Evolutionary conservation across 2,888 invertebrate species (phyloP).

Genomic region (Pristionchus mayeri): DNA sequence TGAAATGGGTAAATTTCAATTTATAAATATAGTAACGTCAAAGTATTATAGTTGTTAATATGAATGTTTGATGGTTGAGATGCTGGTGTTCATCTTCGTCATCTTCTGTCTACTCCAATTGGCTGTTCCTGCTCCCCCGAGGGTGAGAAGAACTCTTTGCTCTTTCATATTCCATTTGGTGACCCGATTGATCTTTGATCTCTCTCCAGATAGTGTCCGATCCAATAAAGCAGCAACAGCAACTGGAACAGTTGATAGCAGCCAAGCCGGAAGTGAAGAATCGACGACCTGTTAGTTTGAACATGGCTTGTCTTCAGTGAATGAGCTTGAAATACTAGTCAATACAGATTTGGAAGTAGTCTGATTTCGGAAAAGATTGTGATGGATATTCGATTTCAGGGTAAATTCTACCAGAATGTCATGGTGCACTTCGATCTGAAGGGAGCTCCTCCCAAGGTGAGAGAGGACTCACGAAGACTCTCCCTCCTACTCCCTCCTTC

Average conservation of each 20-base stretch:
- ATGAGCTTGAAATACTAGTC: neutral
- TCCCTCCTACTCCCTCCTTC: no score
- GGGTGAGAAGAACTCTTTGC: neutral
- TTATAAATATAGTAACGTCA: neutral
- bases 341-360: neutral
- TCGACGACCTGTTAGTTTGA: slow-evolving; percentile 47
- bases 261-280: slow-evolving; percentile 35
- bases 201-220: slow-evolving; percentile 31
- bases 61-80: neutral
- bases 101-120: slow-evolving; percentile 38
- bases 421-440: slow-evolving; percentile 89
- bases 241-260: slow-evolving; percentile 29
- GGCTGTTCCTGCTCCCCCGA: slow-evolving; percentile 35
- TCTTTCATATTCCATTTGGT: no score
- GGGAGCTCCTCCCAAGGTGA: slow-evolving; percentile 85
- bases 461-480: no score
- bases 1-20: neutral
- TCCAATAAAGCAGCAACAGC: slow-evolving; percentile 34
- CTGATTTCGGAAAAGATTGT: neutral
- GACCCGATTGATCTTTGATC: slow-evolving; percentile 22
- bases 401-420: slow-evolving; percentile 76
- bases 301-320: neutral
- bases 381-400: slow-evolving; percentile 47
- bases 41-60: neutral
- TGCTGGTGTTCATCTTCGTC: slow-evolving; percentile 43